Evolutionary conservation across 2,888 invertebrate genomes (phyloP), one percentile per base, ranked within the genome.

Genomic region (Stenurella melanura): DNA sequence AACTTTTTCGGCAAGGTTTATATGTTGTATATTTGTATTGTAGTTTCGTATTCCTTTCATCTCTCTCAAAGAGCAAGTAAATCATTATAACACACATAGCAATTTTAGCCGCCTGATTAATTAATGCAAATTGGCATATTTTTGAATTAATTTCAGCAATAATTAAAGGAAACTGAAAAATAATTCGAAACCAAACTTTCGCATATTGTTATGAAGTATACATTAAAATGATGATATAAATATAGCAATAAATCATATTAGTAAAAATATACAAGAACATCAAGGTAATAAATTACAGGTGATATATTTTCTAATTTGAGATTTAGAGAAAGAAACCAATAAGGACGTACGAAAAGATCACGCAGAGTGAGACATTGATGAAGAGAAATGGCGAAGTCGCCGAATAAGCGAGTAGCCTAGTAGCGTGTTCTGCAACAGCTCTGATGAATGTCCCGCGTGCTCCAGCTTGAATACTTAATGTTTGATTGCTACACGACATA

Each of bases 391-490:
- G 87, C 82, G 83, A 79, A 83, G 82, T 83, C 83, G 85, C 81
- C 83, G 83, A 83, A 82, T 80, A 78, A 77, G 78, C 82, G 82
- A 82, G 82, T 83, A 83, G 82, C 69, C 77, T 73, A 76, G 74
- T 80, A 74, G 81, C 80, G 79, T 80, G 78, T 78, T 71, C 76
- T 78, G 80, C 79, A 76, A 75, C 83, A 83, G 82, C 82, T 83
- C 86, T 88, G 88, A 89, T 87, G 83, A 85, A 88, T 87, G 87
- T 80, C 81, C 84, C 84, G 82, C 82, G 84, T 84, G 85, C 86
- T 85, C 84, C 83, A 83, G 85, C 83, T 84, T 86, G 88, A 88
- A 88, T 88, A 88, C 87, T 87, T 88, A 87, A 88, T 87, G 85
- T 86, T 85, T 86, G 85, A 87, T 86, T 85, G 86, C 85, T 86